phyloP scores from a whole-genome alignment of 2,888 invertebrate genomes.

The Carcina quercana region DNA sequence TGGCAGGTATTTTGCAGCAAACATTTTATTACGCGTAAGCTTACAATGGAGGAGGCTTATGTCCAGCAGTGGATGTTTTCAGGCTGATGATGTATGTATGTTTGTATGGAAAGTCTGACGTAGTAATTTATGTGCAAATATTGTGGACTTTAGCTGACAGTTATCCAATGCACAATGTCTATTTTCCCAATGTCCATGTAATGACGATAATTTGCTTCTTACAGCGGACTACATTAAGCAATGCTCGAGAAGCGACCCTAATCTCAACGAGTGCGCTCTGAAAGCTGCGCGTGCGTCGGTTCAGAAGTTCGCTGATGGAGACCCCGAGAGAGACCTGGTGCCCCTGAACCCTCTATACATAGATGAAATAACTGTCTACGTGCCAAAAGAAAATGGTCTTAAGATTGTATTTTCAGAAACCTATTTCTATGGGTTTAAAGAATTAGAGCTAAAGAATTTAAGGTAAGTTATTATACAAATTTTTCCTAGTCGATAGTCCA shows the following conservation, averaged over 20 bases:
- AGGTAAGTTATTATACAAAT: conserved; percentile 31
- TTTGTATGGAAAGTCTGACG: too few species aligned
- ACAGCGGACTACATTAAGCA: conserved; percentile 39
- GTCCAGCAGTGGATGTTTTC: too few species aligned
- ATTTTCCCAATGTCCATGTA: too few species aligned
- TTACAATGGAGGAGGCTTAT: too few species aligned
- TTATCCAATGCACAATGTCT: too few species aligned
- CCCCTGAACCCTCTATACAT: conserved; percentile 45
- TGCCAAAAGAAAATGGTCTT: conserved; percentile 47
- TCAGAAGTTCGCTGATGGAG: conserved; percentile 39
- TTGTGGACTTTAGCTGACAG: too few species aligned
- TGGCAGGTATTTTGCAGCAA: too few species aligned
- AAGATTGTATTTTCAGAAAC: conserved; percentile 45
- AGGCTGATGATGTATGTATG: too few species aligned
- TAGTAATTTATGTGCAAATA: too few species aligned
- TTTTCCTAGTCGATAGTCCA: too few species aligned
- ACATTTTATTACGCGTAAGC: too few species aligned
- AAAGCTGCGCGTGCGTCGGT: conserved; percentile 42
- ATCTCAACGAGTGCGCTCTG: conserved; percentile 45
- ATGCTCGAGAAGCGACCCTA: conserved; percentile 49
- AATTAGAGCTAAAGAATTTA: conserved; percentile 33
- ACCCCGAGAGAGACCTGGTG: conserved; percentile 30
- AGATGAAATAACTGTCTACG: conserved; percentile 38
- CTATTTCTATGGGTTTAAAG: conserved; percentile 42
- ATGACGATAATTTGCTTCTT: conserved; percentile 11